phyloP scores from a whole-genome alignment of 1,140 invertebrate species.

The Drosophila asahinai region DNA sequence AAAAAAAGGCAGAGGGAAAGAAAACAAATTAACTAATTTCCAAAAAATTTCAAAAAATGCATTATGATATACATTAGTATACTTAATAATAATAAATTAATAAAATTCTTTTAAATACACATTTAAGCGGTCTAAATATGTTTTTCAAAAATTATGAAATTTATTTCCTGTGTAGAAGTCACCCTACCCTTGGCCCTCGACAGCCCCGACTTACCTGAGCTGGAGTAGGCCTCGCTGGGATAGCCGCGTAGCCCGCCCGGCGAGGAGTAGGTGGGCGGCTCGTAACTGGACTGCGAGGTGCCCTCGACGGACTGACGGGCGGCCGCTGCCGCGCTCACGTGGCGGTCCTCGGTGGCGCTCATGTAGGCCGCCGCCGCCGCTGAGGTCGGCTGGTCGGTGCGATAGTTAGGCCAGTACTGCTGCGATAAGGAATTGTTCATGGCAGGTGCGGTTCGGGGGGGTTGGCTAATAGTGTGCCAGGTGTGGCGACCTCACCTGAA shows the following conservation, averaged over 20 bases:
- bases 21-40: too few relatives aligned
- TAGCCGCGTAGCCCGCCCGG: constrained; percentile 80
- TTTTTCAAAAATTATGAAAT: too few relatives aligned
- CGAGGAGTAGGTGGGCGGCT: constrained; percentile 83
- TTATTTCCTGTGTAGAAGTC: not conserved
- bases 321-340: constrained; percentile 76
- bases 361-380: constrained; percentile 80
- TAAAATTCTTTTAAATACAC: too few relatives aligned
- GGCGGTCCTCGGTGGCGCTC: constrained; percentile 80
- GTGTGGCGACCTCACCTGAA: constrained; percentile 71
- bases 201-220: constrained; percentile 69
- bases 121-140: too few relatives aligned
- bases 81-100: too few relatives aligned
- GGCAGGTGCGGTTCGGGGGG: not conserved
- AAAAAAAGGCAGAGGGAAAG: too few relatives aligned
- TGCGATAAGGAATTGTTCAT: constrained; percentile 60
- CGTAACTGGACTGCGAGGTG: constrained; percentile 84
- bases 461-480: not conserved
- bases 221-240: constrained; percentile 81
- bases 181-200: not conserved
- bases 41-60: too few relatives aligned
- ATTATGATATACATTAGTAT: too few relatives aligned
- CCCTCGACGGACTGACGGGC: constrained; percentile 84
- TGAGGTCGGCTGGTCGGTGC: constrained; percentile 73
- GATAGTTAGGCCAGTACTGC: constrained; percentile 83